Percentiles rank a stretch among this genome's conserved stretches.
phyloP scores from a whole-genome alignment of 2,888 invertebrate species.

The Eurois occulta region DNA sequence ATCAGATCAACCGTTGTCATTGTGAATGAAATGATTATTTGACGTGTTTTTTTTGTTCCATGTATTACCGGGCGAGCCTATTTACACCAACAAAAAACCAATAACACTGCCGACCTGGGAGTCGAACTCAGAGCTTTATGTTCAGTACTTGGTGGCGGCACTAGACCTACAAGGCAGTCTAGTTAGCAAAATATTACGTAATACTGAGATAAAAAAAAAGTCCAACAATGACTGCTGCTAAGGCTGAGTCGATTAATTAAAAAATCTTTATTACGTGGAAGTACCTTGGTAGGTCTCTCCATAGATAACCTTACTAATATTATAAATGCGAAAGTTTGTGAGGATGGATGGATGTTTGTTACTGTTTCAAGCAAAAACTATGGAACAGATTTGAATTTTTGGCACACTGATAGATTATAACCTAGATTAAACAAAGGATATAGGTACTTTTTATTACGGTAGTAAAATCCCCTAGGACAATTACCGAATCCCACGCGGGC shows the following conservation, averaged over 20 bases:
- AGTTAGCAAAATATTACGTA: not conserved
- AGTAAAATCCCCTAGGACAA: too few species aligned
- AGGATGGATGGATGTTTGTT: too few species aligned
- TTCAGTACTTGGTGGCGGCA: not conserved
- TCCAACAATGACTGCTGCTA: too few species aligned
- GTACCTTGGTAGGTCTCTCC: too few species aligned
- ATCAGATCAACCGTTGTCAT: not conserved
- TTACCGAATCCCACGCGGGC: too few species aligned
- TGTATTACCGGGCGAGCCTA: not conserved
- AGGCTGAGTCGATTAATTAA: not conserved
- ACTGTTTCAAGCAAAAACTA: too few species aligned
- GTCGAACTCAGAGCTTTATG: not conserved
- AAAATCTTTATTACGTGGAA: not conserved
- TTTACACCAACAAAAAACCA: not conserved
- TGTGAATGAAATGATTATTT: not conserved
- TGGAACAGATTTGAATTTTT: too few species aligned
- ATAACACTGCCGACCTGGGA: not conserved
- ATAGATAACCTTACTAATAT: too few species aligned
- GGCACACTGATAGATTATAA: too few species aligned
- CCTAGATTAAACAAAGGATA: too few species aligned
- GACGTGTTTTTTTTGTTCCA: not conserved
- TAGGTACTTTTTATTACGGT: too few species aligned
- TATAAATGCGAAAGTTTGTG: too few species aligned
- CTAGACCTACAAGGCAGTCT: not conserved
- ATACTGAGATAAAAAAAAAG: not conserved